phyloP scores from a whole-genome alignment of 2,888 invertebrate species.

The Drosophila mimetica region DNA sequence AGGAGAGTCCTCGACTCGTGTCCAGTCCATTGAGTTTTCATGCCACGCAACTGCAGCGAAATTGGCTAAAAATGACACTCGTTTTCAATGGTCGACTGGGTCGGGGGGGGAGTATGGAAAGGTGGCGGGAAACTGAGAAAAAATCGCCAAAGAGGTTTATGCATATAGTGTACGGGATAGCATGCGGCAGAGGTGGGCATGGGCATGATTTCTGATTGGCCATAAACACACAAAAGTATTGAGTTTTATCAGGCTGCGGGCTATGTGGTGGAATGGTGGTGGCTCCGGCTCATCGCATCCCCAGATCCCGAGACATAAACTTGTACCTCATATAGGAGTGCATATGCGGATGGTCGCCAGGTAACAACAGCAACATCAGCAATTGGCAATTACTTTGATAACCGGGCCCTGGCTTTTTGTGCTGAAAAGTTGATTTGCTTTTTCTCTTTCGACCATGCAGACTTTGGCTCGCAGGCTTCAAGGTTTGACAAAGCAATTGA shows the following conservation, averaged over 20 bases:
- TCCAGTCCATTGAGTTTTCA: conserved; percentile 78
- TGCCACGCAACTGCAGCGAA: conserved; percentile 78
- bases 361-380: conserved; percentile 25
- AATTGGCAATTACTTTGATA: conserved; percentile 72
- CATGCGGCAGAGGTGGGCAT: conserved; percentile 64
- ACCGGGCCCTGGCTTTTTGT: conserved; percentile 60
- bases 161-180: conserved; percentile 50
- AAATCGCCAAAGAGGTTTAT: conserved; percentile 39
- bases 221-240: conserved; percentile 79
- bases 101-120: conserved; percentile 1
- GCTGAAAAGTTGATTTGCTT: conserved; percentile 76
- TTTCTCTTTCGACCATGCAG: conserved; percentile 16
- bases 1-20: conserved; percentile 59
- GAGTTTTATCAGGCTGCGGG: conserved; percentile 80
- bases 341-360: conserved; percentile 17
- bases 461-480: conserved; percentile 39
- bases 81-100: conserved; percentile 54
- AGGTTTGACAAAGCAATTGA: conserved; percentile 76
- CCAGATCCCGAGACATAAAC: conserved; percentile 38
- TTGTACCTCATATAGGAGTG: conserved; percentile 33
- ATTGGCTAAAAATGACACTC: conserved; percentile 79
- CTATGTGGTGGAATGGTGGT: conserved; percentile 59
- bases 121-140: conserved; percentile 3
- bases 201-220: conserved; percentile 79
- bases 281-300: conserved; percentile 26